A percentile compares a stretch with the other conserved stretches of the same genome.
phyloP scores from a whole-genome alignment of 2,797 vertebrate genomes.

The Acrossocheilus fasciatus region DNA sequence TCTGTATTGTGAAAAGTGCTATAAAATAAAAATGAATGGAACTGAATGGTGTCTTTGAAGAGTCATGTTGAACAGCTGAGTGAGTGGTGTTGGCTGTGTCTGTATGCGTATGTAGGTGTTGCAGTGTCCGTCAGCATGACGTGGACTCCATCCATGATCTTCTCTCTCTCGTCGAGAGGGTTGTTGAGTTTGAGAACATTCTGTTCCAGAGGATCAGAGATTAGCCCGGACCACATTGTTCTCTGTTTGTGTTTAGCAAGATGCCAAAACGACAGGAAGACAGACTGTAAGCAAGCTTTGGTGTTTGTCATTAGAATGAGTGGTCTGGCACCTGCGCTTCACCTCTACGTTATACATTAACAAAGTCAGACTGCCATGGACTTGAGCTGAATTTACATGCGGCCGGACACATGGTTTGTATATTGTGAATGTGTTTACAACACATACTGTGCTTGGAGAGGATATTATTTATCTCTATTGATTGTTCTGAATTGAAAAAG shows the following conservation, averaged over 20 bases:
- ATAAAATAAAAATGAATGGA: background rate
- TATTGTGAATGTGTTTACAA: constrained; percentile 1
- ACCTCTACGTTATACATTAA: constrained; percentile 6
- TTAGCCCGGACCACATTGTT: constrained; percentile 80
- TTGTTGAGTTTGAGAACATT: constrained; percentile 69
- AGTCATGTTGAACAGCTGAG: background rate
- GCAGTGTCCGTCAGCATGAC: constrained; percentile 54
- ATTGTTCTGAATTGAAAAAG: constrained; percentile 1
- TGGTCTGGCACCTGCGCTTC: background rate
- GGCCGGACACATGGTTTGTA: background rate
- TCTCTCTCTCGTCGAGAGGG: constrained; percentile 65
- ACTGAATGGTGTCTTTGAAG: background rate
- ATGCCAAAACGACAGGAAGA: constrained; percentile 77
- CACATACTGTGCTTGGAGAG: background rate
- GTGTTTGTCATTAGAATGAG: constrained; percentile 17
- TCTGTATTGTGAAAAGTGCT: background rate
- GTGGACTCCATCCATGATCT: constrained; percentile 71
- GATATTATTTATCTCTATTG: background rate
- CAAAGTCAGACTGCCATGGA: background rate
- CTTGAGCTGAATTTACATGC: background rate
- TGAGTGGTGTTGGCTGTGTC: background rate
- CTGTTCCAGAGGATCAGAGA: constrained; percentile 81
- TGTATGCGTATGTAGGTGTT: background rate
- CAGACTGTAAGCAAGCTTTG: constrained; percentile 73
- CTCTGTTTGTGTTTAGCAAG: constrained; percentile 77